Evolutionary conservation across 1,140 invertebrate species (phyloP).

Genomic region (Arion vulgaris): DNA sequence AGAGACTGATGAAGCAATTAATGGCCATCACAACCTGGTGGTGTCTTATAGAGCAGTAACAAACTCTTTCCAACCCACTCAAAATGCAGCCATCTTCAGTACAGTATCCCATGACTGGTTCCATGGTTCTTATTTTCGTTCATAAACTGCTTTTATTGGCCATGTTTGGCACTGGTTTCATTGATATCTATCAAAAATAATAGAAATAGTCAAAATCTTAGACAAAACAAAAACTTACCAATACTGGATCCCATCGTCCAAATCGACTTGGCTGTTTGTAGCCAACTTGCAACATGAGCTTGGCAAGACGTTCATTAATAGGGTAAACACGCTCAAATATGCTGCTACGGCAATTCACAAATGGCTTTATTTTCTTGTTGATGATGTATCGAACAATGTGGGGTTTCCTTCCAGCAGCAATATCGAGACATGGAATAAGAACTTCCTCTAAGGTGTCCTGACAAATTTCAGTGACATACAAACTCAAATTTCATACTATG

Average conservation of each 20-base stretch:
- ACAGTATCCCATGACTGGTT: no score
- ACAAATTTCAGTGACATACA: constrained; percentile 25
- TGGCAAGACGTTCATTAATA: constrained; percentile 65
- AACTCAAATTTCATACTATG: no score
- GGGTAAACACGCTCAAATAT: constrained; percentile 72
- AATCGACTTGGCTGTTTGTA: constrained; percentile 73
- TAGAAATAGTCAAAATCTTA: no score
- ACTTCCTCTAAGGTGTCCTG: constrained; percentile 69
- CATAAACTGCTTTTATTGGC: no score
- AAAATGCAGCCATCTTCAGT: no score
- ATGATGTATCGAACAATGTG: constrained; percentile 71
- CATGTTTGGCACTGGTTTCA: no score
- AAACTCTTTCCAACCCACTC: no score
- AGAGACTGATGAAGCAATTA: no score
- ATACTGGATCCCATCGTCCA: constrained; percentile 72
- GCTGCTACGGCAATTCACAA: constrained; percentile 65
- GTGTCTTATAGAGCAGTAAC: no score
- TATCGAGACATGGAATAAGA: constrained; percentile 63
- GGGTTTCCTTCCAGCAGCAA: constrained; percentile 67
- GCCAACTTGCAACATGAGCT: constrained; percentile 67
- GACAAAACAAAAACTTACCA: constrained; percentile 54
- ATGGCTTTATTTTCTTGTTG: constrained; percentile 67
- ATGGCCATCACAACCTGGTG: no score
- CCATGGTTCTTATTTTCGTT: no score
- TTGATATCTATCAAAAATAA: no score